phyloP scores from a whole-genome alignment of 2,888 invertebrate species.

The Agriopis leucophaearia region DNA sequence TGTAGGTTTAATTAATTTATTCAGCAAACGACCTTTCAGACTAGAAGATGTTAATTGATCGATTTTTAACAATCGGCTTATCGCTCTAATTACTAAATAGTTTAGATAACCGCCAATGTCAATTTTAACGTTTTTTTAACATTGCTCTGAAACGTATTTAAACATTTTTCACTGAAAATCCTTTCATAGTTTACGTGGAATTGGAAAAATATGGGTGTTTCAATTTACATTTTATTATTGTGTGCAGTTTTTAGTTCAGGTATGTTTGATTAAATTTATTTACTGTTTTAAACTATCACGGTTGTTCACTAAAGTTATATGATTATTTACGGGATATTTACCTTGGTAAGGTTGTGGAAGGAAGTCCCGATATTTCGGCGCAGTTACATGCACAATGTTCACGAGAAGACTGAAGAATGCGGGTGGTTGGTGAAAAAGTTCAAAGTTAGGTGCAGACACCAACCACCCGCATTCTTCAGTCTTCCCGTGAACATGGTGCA shows the following conservation, averaged over 20 bases:
- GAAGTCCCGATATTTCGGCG: no score
- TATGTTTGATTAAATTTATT: no score
- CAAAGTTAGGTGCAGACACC: no score
- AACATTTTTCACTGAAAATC: conserved; percentile 39
- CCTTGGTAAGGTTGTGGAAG: no score
- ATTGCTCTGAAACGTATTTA: conserved; percentile 52
- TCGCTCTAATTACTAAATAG: conserved; percentile 51
- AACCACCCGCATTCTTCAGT: no score
- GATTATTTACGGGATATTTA: no score
- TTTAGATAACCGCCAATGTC: conserved; percentile 45
- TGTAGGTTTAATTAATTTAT: conserved; percentile 4
- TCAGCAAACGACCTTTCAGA: conserved; percentile 14
- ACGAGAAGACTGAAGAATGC: no score
- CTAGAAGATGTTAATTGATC: conserved; percentile 37
- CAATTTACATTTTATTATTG: conserved; percentile 16
- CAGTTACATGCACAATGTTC: no score
- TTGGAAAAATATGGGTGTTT: conserved; percentile 28
- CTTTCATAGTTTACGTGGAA: conserved; percentile 44
- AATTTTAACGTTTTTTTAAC: conserved; percentile 36
- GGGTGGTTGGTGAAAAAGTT: no score
- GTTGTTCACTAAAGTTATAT: no score
- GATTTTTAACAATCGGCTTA: conserved; percentile 51
- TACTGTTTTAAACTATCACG: no score
- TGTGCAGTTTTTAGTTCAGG: conserved; percentile 38
- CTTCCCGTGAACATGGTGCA: no score